Conservation (phyloP, 1,140 invertebrate genomes). For the Drosophila pallidifrons region DNA sequence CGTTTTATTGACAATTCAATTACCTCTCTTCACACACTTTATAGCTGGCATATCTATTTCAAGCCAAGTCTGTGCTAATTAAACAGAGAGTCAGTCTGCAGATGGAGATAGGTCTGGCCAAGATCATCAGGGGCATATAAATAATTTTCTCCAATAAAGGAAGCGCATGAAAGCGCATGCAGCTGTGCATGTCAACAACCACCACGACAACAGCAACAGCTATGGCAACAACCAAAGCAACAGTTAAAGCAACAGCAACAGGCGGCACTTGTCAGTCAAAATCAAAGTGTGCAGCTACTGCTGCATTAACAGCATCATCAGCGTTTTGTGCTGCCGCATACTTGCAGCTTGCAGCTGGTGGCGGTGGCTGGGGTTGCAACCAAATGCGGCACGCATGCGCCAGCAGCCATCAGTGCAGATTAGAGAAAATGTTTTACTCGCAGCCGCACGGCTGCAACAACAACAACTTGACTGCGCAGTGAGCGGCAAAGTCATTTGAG, state of each 20-base stretch:
- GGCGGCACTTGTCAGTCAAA: conserved; percentile 83
- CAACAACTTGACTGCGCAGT: conserved; percentile 29
- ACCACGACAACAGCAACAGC: conserved; percentile 37
- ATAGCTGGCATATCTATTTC: conserved; percentile 20
- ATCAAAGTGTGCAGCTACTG: conserved; percentile 73
- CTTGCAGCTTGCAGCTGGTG: background rate
- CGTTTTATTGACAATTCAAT: conserved; percentile 78
- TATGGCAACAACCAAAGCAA: conserved; percentile 29
- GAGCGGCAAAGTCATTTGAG: conserved; percentile 74
- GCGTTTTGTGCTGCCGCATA: conserved; percentile 8
- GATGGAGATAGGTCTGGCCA: background rate
- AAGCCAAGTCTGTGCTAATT: conserved; percentile 57
- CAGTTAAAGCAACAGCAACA: conserved; percentile 58
- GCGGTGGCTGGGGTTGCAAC: conserved; percentile 22
- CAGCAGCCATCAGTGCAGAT: conserved; percentile 74
- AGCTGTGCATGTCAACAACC: conserved; percentile 78
- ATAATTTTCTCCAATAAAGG: conserved; percentile 81
- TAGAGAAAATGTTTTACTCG: conserved; percentile 82
- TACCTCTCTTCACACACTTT: conserved; percentile 1
- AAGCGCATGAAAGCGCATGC: conserved; percentile 76
- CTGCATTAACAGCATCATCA: conserved; percentile 73
- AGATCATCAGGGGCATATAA: conserved; percentile 68
- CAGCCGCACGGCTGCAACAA: conserved; percentile 17
- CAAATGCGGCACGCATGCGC: conserved; percentile 71
- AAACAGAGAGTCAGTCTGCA: conserved; percentile 8